Evolutionary conservation across 2,113 vertebrate species (phyloP).

Genomic region (Ascaphus truei): DNA sequence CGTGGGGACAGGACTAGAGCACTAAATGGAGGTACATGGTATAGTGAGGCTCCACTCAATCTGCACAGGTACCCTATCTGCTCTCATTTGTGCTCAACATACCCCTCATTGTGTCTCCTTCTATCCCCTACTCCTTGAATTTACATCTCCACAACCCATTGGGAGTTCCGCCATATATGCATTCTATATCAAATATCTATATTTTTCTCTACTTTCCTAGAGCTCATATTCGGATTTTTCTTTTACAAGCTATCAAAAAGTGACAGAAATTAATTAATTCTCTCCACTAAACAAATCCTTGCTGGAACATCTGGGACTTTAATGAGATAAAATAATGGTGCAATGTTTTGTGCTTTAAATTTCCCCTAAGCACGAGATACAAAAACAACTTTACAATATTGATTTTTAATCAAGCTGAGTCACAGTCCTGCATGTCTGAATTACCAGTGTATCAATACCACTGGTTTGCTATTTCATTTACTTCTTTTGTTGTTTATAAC

Average conservation of each 20-base stretch:
- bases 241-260: not conserved
- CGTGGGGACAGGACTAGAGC: too few relatives aligned
- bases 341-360: conserved; percentile 16
- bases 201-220: too few relatives aligned
- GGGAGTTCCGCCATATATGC: too few relatives aligned
- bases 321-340: conserved; percentile 13
- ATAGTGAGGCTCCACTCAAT: too few relatives aligned
- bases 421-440: not conserved
- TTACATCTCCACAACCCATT: too few relatives aligned
- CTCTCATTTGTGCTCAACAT: too few relatives aligned
- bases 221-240: too few relatives aligned
- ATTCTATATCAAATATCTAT: too few relatives aligned
- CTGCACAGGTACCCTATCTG: too few relatives aligned
- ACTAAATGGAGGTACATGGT: too few relatives aligned
- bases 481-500: not conserved
- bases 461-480: not conserved
- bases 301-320: conserved; percentile 5
- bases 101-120: too few relatives aligned
- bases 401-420: conserved; percentile 20
- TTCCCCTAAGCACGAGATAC: conserved; percentile 23
- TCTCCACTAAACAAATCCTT: conserved; percentile 2
- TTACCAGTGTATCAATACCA: conserved; percentile 9
- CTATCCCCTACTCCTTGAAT: too few relatives aligned
- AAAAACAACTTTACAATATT: conserved; percentile 23
- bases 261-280: conserved; percentile 24